Evolutionary conservation across 1,140 invertebrate species (phyloP).

Genomic region (Ostrea edulis): DNA sequence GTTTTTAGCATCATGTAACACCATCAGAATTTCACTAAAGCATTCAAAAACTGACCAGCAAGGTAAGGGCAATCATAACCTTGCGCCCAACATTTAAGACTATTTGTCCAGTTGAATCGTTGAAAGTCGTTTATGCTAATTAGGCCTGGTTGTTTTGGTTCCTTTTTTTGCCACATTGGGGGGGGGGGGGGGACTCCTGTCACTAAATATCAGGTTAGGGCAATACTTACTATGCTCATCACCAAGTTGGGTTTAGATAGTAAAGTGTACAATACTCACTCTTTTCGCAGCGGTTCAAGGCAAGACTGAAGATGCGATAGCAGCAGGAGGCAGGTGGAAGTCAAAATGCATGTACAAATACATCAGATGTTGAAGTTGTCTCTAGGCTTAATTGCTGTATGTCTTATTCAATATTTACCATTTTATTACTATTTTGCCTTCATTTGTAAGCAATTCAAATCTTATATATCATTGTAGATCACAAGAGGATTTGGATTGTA

Average conservation of each 20-base stretch:
- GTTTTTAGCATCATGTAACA: neutral
- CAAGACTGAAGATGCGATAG: neutral
- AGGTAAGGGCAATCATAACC: neutral
- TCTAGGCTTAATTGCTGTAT: too few relatives aligned
- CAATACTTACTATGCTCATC: neutral
- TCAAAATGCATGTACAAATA: neutral
- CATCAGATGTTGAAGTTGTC: neutral
- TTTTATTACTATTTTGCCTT: too few relatives aligned
- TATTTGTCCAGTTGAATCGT: neutral
- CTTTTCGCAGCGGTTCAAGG: neutral
- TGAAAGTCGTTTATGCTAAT: neutral
- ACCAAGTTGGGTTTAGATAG: neutral
- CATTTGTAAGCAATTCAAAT: neutral
- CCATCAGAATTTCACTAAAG: neutral
- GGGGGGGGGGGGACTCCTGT: too few relatives aligned
- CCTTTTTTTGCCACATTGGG: too few relatives aligned
- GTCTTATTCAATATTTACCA: too few relatives aligned
- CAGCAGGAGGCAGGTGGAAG: neutral
- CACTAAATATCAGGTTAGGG: neutral
- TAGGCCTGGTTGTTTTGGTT: neutral
- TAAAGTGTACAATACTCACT: neutral
- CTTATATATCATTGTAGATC: neutral
- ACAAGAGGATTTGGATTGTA: conserved; percentile 38
- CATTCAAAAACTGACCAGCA: conserved; percentile 16
- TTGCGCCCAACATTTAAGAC: conserved; percentile 1